A percentile compares a stretch with the other conserved stretches of the same genome.
phyloP scores from a whole-genome alignment of 2,113 vertebrate species.

The Mola mola region DNA sequence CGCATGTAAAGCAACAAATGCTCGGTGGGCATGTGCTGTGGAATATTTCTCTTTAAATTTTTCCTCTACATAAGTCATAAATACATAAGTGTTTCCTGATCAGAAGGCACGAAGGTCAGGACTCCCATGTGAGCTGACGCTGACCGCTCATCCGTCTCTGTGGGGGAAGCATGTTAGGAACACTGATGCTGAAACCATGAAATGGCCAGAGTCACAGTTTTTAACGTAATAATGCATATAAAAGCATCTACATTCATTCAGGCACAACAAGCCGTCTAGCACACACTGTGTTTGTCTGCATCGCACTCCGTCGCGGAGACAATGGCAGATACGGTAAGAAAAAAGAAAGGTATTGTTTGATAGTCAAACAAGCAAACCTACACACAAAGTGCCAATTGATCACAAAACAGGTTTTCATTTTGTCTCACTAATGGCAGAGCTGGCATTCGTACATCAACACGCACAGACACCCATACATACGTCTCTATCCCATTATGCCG shows the following conservation, averaged over 20 bases:
- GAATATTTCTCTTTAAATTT: background rate
- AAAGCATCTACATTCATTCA: background rate
- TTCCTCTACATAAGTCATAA: background rate
- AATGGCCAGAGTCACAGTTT: background rate
- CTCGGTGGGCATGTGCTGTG: background rate
- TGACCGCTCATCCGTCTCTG: conserved; percentile 3
- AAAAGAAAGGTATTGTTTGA: too few relatives aligned
- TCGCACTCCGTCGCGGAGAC: background rate
- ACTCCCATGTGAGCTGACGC: background rate
- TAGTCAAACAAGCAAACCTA: background rate
- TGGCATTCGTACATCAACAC: background rate
- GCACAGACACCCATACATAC: conserved; percentile 5
- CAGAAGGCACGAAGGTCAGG: background rate
- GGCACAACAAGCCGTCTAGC: too few relatives aligned
- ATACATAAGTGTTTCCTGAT: background rate
- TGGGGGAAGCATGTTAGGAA: background rate
- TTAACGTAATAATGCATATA: background rate
- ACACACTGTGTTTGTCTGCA: background rate
- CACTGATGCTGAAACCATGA: background rate
- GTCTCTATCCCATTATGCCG: conserved; percentile 12
- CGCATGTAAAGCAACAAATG: conserved; percentile 26
- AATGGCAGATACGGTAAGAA: too few relatives aligned
- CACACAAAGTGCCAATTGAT: too few relatives aligned
- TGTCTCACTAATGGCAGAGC: too few relatives aligned
- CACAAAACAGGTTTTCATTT: too few relatives aligned